Percentiles rank a stretch among this genome's conserved stretches.
These are phyloP conservation scores for Epsilonema sp. DNA, from an alignment of 2,888 invertebrate genomes.

Conservation along the genomic window DNA sequence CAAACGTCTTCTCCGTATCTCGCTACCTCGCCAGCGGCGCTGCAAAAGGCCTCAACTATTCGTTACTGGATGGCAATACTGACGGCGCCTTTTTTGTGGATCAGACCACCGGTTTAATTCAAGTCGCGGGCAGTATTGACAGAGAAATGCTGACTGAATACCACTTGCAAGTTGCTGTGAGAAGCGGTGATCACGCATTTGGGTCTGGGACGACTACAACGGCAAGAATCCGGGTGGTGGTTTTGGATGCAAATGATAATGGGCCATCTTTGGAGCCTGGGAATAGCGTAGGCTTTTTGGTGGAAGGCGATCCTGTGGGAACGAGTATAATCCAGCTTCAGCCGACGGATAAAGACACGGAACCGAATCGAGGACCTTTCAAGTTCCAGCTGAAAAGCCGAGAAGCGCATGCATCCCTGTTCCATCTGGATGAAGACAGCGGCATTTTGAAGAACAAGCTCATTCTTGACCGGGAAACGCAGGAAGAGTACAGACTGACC, in stretches of 20 bases:
- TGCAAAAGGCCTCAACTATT: no score
- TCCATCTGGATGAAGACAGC: slow-evolving; percentile 55
- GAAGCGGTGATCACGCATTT: no score
- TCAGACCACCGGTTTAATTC: no score
- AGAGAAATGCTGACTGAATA: no score
- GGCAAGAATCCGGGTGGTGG: no score
- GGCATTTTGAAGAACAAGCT: slow-evolving; percentile 57
- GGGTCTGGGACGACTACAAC: no score
- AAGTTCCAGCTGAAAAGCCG: slow-evolving; percentile 58
- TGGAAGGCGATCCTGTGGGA: slow-evolving; percentile 65
- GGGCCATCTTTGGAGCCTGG: slow-evolving; percentile 58
- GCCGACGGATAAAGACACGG: slow-evolving; percentile 67
- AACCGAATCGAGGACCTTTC: slow-evolving; percentile 75
- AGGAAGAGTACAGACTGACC: slow-evolving; percentile 49
- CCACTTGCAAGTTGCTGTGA: no score
- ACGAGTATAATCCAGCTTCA: slow-evolving; percentile 62
- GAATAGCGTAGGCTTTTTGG: slow-evolving; percentile 51
- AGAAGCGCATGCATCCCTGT: slow-evolving; percentile 44
- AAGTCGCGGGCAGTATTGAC: no score
- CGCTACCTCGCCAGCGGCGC: no score
- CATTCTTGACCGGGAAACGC: slow-evolving; percentile 59
- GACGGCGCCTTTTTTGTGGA: no score
- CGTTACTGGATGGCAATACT: no score
- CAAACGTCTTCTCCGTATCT: no score
- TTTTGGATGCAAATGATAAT: slow-evolving; percentile 89